Evolutionary conservation across 1,140 invertebrate genomes (phyloP), one percentile per base, ranked within the genome.

Genomic region (Calephelis nemesis): DNA sequence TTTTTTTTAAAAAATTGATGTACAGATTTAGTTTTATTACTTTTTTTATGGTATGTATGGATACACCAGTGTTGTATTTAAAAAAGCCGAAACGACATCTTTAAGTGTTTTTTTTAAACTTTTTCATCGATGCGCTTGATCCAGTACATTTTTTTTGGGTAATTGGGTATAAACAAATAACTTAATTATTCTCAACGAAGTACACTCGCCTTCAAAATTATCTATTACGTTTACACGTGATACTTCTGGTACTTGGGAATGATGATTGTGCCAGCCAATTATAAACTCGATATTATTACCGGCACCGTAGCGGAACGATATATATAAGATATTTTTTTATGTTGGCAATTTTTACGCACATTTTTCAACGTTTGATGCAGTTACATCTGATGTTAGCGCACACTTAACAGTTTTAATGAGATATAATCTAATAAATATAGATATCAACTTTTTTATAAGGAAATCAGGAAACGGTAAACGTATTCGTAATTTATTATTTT

Each of bases 291-390:
- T 65, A 15, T 54, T 49, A 63, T 9, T 72, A 67, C 39, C 40
- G 48, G 68, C 65, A 76, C 68, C 72, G 71, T 76, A 71, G 74
- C 73, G 76, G 72, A 78, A 78, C 74, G 73, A 71, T 78, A 71
- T 69, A 71, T 69, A 67, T 62, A 76, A 65, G 69, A 60, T 71
- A 73, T 13, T 73, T 72, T 74, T 78, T 76, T 72, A 72, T 65
- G 40, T 64, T 71, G 67, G 70, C 63, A 67, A 71, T 68, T 65
- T 68, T 74, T 70, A 72, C 62, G 67, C 70, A 72, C 64, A 72
- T 42, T 63, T 62, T 39, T 45, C 63, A 7, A 15, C 42, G 40
- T 50, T 65, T 52, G 11, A 11, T 63, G 13, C 13, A 50, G 13
- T 7, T 50, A 10, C 7, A 50, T 50, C 13, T 50, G n/a, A 52